phyloP scores from a whole-genome alignment of 2,113 vertebrate species.

The pig (Sus scrofa) region T2T-Sscrofa CM000812.6:71909001-71909500 shows the following conservation, averaged over 20 bases:
- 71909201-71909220: no score
- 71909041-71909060: not conserved
- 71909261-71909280: no score
- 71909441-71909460: not conserved
- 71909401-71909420: not conserved
- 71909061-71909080: not conserved
- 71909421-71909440: constrained; percentile 20
- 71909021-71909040: not conserved
- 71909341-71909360: no score
- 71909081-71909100: not conserved
- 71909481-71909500: constrained; percentile 46
- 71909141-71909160: not conserved
- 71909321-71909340: no score
- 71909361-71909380: not conserved
- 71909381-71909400: not conserved
- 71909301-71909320: no score
- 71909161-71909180: not conserved
- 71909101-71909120: not conserved
- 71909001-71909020: no score
- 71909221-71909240: no score
- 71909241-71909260: no score
- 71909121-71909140: not conserved
- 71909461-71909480: not conserved
- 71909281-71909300: no score
- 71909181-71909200: no score